phyloP scores from a whole-genome alignment of 2,113 vertebrate species.

The Spheniscus mendiculus region DNA sequence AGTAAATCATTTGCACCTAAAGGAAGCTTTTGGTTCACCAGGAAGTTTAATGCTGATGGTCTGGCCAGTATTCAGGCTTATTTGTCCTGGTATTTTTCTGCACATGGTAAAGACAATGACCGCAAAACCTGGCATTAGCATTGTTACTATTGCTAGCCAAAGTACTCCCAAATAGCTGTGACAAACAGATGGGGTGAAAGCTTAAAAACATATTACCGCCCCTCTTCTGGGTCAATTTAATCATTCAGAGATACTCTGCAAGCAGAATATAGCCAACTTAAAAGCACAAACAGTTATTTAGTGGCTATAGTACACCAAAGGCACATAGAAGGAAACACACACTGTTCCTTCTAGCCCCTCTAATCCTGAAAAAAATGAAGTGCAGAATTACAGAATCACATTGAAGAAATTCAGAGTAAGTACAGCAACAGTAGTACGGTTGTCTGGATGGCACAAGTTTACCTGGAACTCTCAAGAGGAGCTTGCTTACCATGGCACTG shows the following conservation, averaged over 20 bases:
- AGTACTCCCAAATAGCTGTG: neutral
- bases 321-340: neutral
- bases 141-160: neutral
- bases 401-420: neutral
- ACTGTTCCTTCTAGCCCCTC: neutral
- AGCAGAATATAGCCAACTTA: neutral
- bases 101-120: neutral
- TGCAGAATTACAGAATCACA: neutral
- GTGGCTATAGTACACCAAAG: neutral
- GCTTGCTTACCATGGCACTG: neutral
- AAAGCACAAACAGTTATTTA: neutral
- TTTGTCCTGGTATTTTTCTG: neutral
- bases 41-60: neutral
- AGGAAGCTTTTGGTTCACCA: neutral
- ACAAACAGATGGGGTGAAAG: neutral
- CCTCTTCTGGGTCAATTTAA: neutral
- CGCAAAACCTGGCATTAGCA: neutral
- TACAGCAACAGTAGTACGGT: neutral
- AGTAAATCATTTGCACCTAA: neutral
- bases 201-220: rapidly evolving
- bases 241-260: neutral
- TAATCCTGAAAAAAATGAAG: neutral
- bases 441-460: neutral
- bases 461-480: neutral
- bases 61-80: neutral